Evolutionary conservation across 2,888 invertebrate species (phyloP).

Genomic region (Ptychoptera contaminata): DNA sequence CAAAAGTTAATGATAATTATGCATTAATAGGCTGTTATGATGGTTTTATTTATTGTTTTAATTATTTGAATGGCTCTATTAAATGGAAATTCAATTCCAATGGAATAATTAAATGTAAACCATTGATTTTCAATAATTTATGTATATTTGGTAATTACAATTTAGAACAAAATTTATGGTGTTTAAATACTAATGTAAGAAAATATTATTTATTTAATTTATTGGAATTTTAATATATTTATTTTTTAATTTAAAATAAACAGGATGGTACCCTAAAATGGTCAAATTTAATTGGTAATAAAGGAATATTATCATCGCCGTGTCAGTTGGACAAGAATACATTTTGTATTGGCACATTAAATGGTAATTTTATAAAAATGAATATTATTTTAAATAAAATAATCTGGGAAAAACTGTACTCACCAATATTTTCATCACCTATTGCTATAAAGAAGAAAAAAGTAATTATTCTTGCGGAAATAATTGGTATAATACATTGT

Average conservation of each 20-base stretch:
- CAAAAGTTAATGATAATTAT: conserved; percentile 29
- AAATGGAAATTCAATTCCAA: conserved; percentile 41
- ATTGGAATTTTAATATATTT: background rate
- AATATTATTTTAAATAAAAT: conserved; percentile 30
- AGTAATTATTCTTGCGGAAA: conserved; percentile 21
- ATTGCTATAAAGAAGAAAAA: conserved; percentile 15
- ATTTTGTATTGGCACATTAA: conserved; percentile 35
- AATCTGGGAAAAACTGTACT: conserved; percentile 34
- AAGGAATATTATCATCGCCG: conserved; percentile 37
- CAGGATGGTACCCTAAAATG: conserved; percentile 13
- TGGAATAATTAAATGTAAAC: conserved; percentile 26
- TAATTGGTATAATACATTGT: conserved; percentile 37
- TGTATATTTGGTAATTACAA: conserved; percentile 37
- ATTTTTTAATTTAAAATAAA: too few relatives aligned
- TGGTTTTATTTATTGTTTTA: conserved; percentile 50
- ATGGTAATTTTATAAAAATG: conserved; percentile 36
- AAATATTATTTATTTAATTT: background rate
- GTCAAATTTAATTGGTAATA: conserved; percentile 26
- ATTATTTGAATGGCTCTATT: conserved; percentile 34
- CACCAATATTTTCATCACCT: conserved; percentile 46
- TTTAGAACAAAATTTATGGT: conserved; percentile 22
- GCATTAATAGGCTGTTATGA: conserved; percentile 66
- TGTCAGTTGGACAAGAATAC: conserved; percentile 17
- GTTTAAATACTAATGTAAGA: conserved; percentile 18
- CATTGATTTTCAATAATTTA: conserved; percentile 47